Evolutionary conservation across 2,888 invertebrate species (phyloP), one percentile per base, ranked within the genome.

Genomic region (Dioctria rufipes): DNA sequence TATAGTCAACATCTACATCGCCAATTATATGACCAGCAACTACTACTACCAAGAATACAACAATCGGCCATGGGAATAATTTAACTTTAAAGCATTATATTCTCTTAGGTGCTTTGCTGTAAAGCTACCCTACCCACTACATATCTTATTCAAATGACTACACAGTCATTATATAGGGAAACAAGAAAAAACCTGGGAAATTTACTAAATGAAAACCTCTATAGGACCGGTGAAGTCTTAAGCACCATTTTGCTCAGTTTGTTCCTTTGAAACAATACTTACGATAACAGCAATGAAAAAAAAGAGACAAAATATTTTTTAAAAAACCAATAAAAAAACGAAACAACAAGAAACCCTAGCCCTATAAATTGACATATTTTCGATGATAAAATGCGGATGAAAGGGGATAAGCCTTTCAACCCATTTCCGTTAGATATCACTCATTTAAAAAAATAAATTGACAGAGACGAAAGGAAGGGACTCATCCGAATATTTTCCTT

Each of bases 401-500:
- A 73, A 73, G 73, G 54, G 73, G 42, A 58, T 73, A 58, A 73
- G n/a, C 73, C 73, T 73, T 73, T 60, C 73, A 73, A 42, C 73
- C 73, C 43, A 60, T 73, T 73, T 73, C 58, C 25, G 58, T 73
- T 73, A 25, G 73, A 73, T 73, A 73, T 73, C 73, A 73, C 40
- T 73, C 73, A 73, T 73, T 73, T 73, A 58, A 60, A 73, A 25
- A 25, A 60, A 58, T 73, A 73, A 73, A 73, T 73, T 73, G 73
- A 73, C n/a, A 73, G 58, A 73, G 60, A 73, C 73, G 73, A 73
- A 73, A 73, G 40, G 42, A 60, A 73, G 58, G 73, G 60, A 73
- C 58, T 58, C 39, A 11, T 58, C 40, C 61, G 25, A 37, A 61
- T 39, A 37, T 51, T 69, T 25, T 51, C 39, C 67, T 11, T 49